Evolutionary conservation across 92 coral and sea anemone species (phyloP), one percentile per base, ranked within the genome.

Genomic region (Parazoanthus atlanticus): DNA sequence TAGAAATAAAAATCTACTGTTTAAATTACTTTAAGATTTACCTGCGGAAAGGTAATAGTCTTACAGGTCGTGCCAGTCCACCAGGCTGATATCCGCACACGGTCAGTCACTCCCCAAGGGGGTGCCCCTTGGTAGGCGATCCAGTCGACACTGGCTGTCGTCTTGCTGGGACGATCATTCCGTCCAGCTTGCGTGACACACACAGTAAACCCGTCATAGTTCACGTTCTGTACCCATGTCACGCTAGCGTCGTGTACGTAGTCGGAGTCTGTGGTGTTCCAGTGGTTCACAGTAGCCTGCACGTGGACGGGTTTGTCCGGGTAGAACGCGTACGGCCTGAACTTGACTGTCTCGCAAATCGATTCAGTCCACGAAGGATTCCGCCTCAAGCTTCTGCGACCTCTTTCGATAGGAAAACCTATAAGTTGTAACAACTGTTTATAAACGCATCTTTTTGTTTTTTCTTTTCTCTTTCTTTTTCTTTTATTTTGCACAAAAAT

Each of bases 121-220:
- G 92, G 92, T 41, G 90, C 86, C 17, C 92, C 92, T 72, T 90
- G 92, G 74, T 90, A 90, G 2, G 90, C 90, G 74, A 90, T 43
- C 92, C 92, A 90, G 80, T 90, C 92, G 64, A 90, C 90, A n/a
- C 89, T 79, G 13, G 84, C 92, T 29, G 33, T 28, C 43, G 90
- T 76, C 13, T 17, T 5, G 8, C 56, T 52, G 19, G 52, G 56
- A 17, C 92, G 90, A 52, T 90, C 92, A 34, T 70, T 86, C 32
- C 43, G 89, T 31, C 92, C 92, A 28, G 92, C 86, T n/a, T 67
- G 82, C 72, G 64, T 69, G 28, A 84, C 75, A 40, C 92, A 90
- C 31, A 88, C 88, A 10, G 90, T 78, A 76, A 90, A 90, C 49
- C 36, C 64, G 30, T 76, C 32, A 19, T 90, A 77, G 74, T 8